Percentiles rank a stretch among this genome's conserved stretches.
Conservation (phyloP, 2,888 invertebrate genomes). For the Rhyacophila evoluta region DNA sequence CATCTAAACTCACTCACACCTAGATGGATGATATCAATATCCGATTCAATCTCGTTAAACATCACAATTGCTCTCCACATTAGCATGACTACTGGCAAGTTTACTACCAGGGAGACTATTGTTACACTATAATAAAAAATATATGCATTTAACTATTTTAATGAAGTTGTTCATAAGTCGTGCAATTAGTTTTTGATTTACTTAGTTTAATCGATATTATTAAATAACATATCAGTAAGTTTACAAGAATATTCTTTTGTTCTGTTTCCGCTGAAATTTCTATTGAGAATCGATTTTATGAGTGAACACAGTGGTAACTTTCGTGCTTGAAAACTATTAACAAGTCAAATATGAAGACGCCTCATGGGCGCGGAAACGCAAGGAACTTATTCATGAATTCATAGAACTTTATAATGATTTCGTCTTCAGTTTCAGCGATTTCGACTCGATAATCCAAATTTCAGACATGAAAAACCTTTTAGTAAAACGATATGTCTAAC, state of each 20-base stretch:
- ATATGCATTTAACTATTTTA: no score
- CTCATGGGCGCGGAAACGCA: constrained; percentile 12
- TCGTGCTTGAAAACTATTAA: constrained; percentile 30
- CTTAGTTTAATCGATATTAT: not conserved
- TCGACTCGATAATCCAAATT: constrained; percentile 5
- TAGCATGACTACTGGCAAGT: no score
- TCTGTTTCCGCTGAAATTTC: not conserved
- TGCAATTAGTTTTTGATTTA: not conserved
- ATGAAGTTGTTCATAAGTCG: no score
- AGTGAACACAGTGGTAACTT: constrained; percentile 1
- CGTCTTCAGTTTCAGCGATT: constrained; percentile 31
- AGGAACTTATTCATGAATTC: constrained; percentile 47
- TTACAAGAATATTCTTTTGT: not conserved
- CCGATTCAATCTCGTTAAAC: no score
- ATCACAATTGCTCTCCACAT: no score
- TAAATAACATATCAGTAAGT: not conserved
- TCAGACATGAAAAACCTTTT: not conserved
- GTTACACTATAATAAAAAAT: no score
- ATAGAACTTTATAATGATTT: constrained; percentile 42
- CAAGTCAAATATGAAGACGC: constrained; percentile 28
- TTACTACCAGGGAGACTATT: no score
- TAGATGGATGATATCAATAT: no score
- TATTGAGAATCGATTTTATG: not conserved
- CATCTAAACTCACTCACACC: no score
- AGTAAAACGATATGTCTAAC: no score